Base-by-base conservation (phyloP, 1,140 invertebrate species). In the Drosophila sproati region DNA sequence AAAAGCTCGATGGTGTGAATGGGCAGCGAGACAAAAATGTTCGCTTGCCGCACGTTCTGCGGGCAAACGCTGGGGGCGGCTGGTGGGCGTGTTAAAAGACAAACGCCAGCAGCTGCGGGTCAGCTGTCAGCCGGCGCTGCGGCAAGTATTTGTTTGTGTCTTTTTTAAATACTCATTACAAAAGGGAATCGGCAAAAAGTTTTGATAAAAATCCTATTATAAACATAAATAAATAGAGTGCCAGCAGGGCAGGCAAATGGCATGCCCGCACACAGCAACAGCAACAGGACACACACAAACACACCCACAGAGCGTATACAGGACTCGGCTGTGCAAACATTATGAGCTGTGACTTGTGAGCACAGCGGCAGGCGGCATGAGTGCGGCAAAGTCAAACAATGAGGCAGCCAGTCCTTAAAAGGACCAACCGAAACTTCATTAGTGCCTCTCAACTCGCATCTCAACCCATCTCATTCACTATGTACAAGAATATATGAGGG, bases 191-290 rank as follows among this genome's bases (percentile, higher is more conserved):
- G 73, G 74, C 50, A 69, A 50, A 48, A 86, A 88, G 80, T 89
- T 85, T 80, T 88, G 83, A 88, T 88, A 88, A 88, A 88, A 88
- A 88, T 88, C 83, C 80, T 89, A 88, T 88, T 89, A 88, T 83
- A 88, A 89, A 89, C 80, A 88, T 88, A 88, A 88, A 88, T 89
- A 88, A 88, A 88, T 88, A 89, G 85, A 75, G 80, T 74, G 83
- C 47, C 59, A 63, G 45, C 48, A 62, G 67, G 32, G n/a, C 50
- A 50, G 50, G 57, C 71, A 73, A 73, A 68, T 69, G 59, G 8
- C 48, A 34, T 45, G 63, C 67, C 57, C 70, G 85, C 64, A 78
- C 63, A 73, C 61, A 60, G 45, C 39, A n/a, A 71, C 47, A 50
- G 34, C 43, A 51, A 45, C 48, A n/a, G 39, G 39, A 55, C 50